Base-by-base conservation (phyloP, 2,888 invertebrate genomes). In the Cistogaster globosa region DNA sequence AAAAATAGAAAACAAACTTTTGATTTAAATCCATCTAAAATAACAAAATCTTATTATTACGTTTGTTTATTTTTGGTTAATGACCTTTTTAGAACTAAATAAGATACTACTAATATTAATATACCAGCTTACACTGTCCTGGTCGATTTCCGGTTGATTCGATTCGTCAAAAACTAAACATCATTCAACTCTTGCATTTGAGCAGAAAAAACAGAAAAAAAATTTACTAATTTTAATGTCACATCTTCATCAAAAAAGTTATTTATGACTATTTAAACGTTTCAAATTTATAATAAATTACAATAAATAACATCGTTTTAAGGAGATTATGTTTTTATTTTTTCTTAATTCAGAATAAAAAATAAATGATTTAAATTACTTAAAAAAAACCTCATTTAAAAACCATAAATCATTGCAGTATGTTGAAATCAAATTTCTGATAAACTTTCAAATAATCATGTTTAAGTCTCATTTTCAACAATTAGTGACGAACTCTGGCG, bases 261-360 rank as follows among this genome's bases (percentile, higher is more conserved):
- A 80, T 80, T 72, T 60, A 80, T 67, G 16, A 45, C 26, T 38
- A 32, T 68, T 81, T 81, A 75, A 81, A 81, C 60, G 74, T 60
- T 74, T 68, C 18, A 45, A 81, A 63, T 75, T 63, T 18, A 60
- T 38, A 68, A 68, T 53, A 62, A 68, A 62, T 55, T 62, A 38
- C 45, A 18, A 58, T 72, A 57, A 65, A 51, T 58, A 60, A 62
- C 60, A 36, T 60, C 38, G 51, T 18, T 45, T 7, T 48, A 11
- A 42, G n/a, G n/a, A n/a, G n/a, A n/a, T n/a, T n/a, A n/a, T n/a
- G n/a, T n/a, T n/a, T n/a, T n/a, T n/a, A n/a, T n/a, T n/a, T n/a
- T n/a, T n/a, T n/a, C n/a, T n/a, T n/a, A 42, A 42, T 12, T 42
- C 12, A 42, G 11, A 12, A 42, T 42, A 12, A 11, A 42, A 42